A percentile compares a stretch with the other conserved stretches of the same genome.
These are phyloP conservation scores for Galago senegalensis DNA, from an alignment of 2,797 vertebrate genomes.

Conservation along the genomic window DNA sequence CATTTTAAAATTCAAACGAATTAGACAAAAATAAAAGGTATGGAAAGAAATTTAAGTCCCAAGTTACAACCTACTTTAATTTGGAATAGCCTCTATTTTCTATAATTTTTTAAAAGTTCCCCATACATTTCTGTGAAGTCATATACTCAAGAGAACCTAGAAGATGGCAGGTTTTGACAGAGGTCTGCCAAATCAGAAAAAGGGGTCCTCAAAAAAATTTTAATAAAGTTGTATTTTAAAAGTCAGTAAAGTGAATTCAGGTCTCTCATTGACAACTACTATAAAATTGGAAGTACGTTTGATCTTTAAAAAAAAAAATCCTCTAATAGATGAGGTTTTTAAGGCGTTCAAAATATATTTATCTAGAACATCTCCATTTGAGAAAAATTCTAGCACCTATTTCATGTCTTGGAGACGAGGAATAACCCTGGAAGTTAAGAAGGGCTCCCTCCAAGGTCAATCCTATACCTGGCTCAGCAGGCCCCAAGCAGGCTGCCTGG, in stretches of 20 bases:
- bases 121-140: not conserved
- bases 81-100: slow-evolving; percentile 33
- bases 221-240: not conserved
- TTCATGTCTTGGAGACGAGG: not conserved
- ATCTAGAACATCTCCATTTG: not conserved
- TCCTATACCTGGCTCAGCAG: not conserved
- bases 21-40: slow-evolving; percentile 17
- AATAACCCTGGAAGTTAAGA: not conserved
- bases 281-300: not conserved
- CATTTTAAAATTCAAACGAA: slow-evolving; percentile 45
- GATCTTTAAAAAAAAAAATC: not conserved
- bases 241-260: not conserved
- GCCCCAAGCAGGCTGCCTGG: too few relatives aligned
- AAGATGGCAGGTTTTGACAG: not conserved
- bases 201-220: not conserved
- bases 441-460: not conserved
- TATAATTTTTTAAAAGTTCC: not conserved
- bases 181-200: not conserved
- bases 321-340: not conserved
- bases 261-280: not conserved
- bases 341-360: not conserved
- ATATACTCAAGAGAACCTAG: not conserved
- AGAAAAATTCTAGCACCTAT: not conserved
- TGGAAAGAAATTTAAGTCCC: slow-evolving; percentile 31
- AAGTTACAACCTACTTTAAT: not conserved